These are phyloP conservation scores for Amphipyra tragopoginis DNA, from an alignment of 2,888 invertebrate species.

Conservation along the genomic window DNA sequence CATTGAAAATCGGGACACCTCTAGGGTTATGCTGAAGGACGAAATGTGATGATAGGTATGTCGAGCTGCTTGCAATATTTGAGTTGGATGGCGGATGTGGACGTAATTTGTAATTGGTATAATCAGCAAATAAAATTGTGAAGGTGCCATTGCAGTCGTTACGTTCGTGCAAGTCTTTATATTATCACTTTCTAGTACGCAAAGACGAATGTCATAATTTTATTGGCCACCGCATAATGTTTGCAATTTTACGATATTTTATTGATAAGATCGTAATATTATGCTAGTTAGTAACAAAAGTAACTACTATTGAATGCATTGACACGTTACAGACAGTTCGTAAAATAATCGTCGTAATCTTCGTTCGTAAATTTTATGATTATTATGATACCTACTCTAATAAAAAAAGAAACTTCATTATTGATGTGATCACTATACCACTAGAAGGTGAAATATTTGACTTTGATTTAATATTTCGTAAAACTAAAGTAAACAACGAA, in stretches of 20 bases:
- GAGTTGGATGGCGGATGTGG: too few species aligned
- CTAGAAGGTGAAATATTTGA: too few species aligned
- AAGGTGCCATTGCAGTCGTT: neutral
- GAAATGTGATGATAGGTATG: too few species aligned
- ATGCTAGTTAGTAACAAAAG: neutral
- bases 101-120: too few species aligned
- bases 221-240: slow-evolving; percentile 16
- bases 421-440: too few species aligned
- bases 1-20: too few species aligned
- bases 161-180: neutral
- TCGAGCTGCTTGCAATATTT: too few species aligned
- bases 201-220: slow-evolving; percentile 5
- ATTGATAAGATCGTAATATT: slow-evolving; percentile 40
- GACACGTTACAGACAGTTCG: neutral
- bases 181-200: slow-evolving; percentile 1
- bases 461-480: too few species aligned
- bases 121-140: neutral
- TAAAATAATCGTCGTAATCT: neutral
- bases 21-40: too few species aligned
- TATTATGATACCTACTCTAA: too few species aligned
- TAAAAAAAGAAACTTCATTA: too few species aligned
- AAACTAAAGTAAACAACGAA: too few species aligned
- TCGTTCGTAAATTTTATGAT: neutral
- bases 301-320: neutral
- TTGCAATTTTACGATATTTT: slow-evolving; percentile 26